phyloP scores from a whole-genome alignment of 2,888 invertebrate species.

The Caenorhabditis panamensis region DNA sequence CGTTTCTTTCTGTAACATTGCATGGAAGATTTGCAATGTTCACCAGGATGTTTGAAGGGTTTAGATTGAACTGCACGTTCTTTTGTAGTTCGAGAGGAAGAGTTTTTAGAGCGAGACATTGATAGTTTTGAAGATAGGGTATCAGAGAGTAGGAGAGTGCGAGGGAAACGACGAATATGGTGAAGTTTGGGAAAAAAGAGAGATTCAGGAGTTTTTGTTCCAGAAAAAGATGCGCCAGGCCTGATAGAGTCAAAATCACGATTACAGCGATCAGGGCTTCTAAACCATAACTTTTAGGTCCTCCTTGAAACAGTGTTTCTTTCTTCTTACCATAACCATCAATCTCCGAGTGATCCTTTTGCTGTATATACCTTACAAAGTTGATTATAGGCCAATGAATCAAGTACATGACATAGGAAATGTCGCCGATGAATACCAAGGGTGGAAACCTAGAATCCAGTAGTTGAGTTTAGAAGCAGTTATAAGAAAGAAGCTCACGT shows the following conservation, averaged over 20 bases:
- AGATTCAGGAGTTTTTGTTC: slow-evolving; percentile 39
- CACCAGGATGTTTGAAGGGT: not conserved
- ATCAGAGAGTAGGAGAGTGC: slow-evolving; percentile 5
- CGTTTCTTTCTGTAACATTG: slow-evolving; percentile 31
- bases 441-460: slow-evolving; percentile 23
- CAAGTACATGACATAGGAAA: slow-evolving; percentile 56
- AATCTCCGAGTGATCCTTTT: slow-evolving; percentile 13
- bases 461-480: not conserved
- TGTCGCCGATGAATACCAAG: slow-evolving; percentile 40
- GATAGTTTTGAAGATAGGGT: slow-evolving; percentile 1
- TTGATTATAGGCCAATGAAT: slow-evolving; percentile 63
- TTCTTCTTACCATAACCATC: not conserved
- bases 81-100: not conserved
- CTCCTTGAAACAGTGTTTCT: no score
- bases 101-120: slow-evolving; percentile 32
- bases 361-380: slow-evolving; percentile 49
- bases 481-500: slow-evolving; percentile 7
- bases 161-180: not conserved
- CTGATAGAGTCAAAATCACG: slow-evolving; percentile 19
- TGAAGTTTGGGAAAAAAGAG: slow-evolving; percentile 14
- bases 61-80: slow-evolving; percentile 10
- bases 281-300: slow-evolving; percentile 11
- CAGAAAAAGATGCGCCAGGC: slow-evolving; percentile 29
- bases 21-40: slow-evolving; percentile 6
- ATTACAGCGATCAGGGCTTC: slow-evolving; percentile 14